Conservation (phyloP, 2,797 vertebrate species). For the Lophius americanus region DNA sequence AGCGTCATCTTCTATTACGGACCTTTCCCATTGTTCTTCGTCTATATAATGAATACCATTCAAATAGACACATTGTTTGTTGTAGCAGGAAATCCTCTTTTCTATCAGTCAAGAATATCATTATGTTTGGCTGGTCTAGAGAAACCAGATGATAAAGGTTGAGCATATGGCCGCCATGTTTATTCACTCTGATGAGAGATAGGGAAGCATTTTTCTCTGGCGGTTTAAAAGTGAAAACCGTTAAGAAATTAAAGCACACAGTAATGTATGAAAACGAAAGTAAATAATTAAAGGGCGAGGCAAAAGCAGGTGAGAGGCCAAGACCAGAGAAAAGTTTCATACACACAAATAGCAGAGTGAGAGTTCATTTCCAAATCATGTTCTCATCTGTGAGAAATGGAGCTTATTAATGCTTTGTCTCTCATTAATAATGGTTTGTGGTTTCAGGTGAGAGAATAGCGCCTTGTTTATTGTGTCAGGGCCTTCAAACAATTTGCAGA, state of each 20-base stretch:
- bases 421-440: slow-evolving; percentile 4
- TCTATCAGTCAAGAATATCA: neutral
- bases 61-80: too few relatives aligned
- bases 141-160: too few relatives aligned
- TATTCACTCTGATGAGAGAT: slow-evolving; percentile 8
- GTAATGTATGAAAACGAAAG: slow-evolving; percentile 3
- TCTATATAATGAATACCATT: too few relatives aligned
- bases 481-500: slow-evolving; percentile 20
- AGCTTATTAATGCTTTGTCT: neutral
- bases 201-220: slow-evolving; percentile 3
- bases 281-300: neutral
- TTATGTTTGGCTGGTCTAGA: neutral
- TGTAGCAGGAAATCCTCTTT: slow-evolving; percentile 8
- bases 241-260: slow-evolving; percentile 10
- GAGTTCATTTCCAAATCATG: slow-evolving; percentile 3
- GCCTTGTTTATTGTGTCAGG: slow-evolving; percentile 4
- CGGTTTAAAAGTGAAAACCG: slow-evolving; percentile 1
- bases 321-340: neutral
- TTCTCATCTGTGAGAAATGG: neutral
- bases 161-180: slow-evolving; percentile 8
- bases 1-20: neutral
- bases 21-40: too few relatives aligned
- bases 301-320: neutral
- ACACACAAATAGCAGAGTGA: too few relatives aligned
- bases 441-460: slow-evolving; percentile 9